A percentile compares a stretch with the other conserved stretches of the same genome.
Conservation (phyloP, 2,113 vertebrate species). For the Scopus umbretta region DNA sequence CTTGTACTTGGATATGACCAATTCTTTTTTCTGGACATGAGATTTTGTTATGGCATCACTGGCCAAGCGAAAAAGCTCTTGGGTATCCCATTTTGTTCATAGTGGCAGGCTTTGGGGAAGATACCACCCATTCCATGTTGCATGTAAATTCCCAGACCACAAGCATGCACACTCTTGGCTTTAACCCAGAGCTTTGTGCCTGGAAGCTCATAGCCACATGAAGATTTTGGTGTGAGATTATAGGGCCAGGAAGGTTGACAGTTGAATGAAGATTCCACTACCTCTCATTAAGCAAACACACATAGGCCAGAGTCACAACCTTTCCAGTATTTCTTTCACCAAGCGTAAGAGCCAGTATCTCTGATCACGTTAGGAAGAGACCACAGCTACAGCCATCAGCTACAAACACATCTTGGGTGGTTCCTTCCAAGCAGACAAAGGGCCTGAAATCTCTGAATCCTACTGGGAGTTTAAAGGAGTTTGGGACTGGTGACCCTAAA, state of each 20-base stretch:
- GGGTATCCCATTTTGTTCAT: not conserved
- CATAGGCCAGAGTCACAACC: fast-evolving
- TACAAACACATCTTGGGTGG: not conserved
- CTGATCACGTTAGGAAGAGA: not conserved
- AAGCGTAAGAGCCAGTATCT: not conserved
- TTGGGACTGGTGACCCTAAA: not conserved
- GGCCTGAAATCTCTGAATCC: not conserved
- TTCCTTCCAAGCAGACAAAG: not conserved
- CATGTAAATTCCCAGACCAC: not conserved
- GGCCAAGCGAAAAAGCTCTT: not conserved
- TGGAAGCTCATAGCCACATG: not conserved
- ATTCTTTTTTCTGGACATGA: not conserved
- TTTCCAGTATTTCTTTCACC: not conserved
- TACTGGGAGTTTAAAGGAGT: not conserved
- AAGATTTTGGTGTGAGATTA: not conserved
- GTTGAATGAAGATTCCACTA: not conserved
- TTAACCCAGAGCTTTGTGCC: not conserved
- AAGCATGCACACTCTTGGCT: not conserved
- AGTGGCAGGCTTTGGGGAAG: not conserved
- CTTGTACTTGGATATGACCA: not conserved
- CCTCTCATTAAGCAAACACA: not conserved
- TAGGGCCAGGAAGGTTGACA: not conserved
- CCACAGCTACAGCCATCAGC: not conserved
- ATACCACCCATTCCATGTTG: not conserved
- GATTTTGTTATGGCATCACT: not conserved